Evolutionary conservation across 2,888 invertebrate species (phyloP).

Genomic region (Aporophyla nigra): DNA sequence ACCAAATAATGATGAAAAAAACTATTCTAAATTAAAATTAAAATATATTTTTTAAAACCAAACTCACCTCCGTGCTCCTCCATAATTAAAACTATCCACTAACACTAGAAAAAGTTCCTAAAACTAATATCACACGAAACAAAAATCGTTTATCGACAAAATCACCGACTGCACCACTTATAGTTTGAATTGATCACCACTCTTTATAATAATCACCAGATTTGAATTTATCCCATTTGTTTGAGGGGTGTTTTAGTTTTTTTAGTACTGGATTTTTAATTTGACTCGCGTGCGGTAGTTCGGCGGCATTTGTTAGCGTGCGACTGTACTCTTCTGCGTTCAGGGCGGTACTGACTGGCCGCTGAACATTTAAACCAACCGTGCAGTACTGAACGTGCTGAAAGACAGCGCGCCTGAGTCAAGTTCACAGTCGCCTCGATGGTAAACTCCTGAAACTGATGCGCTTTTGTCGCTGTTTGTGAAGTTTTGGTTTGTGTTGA

Average conservation of each 20-base stretch:
- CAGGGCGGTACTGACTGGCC: slow-evolving; percentile 56
- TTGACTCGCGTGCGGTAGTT: slow-evolving; percentile 84
- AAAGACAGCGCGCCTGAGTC: slow-evolving; percentile 25
- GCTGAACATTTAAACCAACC: not conserved
- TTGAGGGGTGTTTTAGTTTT: slow-evolving; percentile 40
- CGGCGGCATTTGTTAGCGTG: slow-evolving; percentile 80
- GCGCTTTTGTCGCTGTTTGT: slow-evolving; percentile 17
- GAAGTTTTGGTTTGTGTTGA: not conserved
- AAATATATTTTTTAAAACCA: slow-evolving; percentile 18
- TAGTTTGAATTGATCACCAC: slow-evolving; percentile 52
- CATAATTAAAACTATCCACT: slow-evolving; percentile 76
- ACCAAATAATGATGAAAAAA: not conserved
- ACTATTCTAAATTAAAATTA: not conserved
- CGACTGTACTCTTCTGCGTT: slow-evolving; percentile 52
- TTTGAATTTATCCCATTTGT: slow-evolving; percentile 84
- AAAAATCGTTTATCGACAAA: slow-evolving; percentile 67
- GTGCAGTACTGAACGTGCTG: slow-evolving; percentile 49
- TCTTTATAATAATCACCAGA: slow-evolving; percentile 52
- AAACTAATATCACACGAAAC: slow-evolving; percentile 86
- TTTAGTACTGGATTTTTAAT: slow-evolving; percentile 77
- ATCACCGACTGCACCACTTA: slow-evolving; percentile 58
- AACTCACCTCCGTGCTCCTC: slow-evolving; percentile 85
- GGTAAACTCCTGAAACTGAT: slow-evolving; percentile 19
- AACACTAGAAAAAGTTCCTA: slow-evolving; percentile 77
- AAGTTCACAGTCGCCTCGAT: slow-evolving; percentile 4